Evolutionary conservation across 1,140 invertebrate genomes (phyloP).

Genomic region (fruit fly (Drosophila melanogaster)): DNA sequence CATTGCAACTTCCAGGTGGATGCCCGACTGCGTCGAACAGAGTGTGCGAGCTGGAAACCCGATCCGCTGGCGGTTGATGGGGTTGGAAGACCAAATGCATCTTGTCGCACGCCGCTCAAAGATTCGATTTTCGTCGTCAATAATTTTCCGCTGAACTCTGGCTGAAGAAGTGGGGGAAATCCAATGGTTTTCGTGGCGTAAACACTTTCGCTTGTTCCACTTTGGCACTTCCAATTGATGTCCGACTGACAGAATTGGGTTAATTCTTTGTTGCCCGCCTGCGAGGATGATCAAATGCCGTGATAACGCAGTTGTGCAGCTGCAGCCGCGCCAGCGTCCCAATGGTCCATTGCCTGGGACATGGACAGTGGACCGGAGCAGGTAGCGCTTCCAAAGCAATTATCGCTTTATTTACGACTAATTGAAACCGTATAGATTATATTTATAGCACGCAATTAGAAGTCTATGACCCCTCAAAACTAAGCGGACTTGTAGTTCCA

Average conservation of each 20-base stretch:
- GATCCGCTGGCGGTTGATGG: not conserved
- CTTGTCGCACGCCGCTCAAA: constrained; percentile 1
- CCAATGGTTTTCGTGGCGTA: constrained; percentile 26
- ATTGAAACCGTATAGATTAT: constrained; percentile 7
- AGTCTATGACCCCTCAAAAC: not conserved
- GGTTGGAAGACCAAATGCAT: not conserved
- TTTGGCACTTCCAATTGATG: constrained; percentile 51
- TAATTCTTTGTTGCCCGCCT: constrained; percentile 67
- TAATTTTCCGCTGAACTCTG: constrained; percentile 41
- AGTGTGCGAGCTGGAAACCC: constrained; percentile 8
- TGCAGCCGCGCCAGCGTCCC: constrained; percentile 13
- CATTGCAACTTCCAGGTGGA: constrained; percentile 30
- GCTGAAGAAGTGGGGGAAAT: not conserved
- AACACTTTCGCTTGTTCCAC: constrained; percentile 56
- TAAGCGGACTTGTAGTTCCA: constrained; percentile 20
- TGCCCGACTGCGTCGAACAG: constrained; percentile 6
- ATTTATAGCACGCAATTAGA: not conserved
- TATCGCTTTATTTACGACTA: not conserved
- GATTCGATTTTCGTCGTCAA: constrained; percentile 20
- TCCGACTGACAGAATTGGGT: constrained; percentile 66
- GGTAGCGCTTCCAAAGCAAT: constrained; percentile 17
- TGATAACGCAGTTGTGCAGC: constrained; percentile 60
- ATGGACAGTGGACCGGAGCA: constrained; percentile 27
- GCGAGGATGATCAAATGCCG: constrained; percentile 52
- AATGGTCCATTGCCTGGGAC: constrained; percentile 31